Evolutionary conservation across 2,113 vertebrate species (phyloP), one percentile per base, ranked within the genome.

Genomic region (Thamnaconus septentrionalis): DNA sequence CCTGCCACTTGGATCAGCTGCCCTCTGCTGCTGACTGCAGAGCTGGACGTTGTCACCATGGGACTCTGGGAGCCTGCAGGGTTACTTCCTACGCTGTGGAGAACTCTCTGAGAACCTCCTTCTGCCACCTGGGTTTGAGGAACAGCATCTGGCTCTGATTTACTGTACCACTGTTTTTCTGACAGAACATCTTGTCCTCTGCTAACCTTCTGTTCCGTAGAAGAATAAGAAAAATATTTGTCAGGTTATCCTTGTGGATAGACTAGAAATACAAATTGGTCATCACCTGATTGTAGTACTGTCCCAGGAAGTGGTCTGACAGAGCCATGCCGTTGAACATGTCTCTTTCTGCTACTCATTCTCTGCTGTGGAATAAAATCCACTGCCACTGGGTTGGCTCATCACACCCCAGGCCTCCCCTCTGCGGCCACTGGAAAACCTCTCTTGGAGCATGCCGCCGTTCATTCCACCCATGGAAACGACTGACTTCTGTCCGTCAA

Each of bases 171-270:
- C n/a, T n/a, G 41, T 3, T 90, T 78, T 7, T 46, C 42, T 12
- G 68, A 55, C 70, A 4, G 66, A 45, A 4, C 48, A 42, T n/a
- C n/a, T n/a, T 91, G 84, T 5, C 87, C 79, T 71, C 87, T 93
- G 0, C 76, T 80, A 0, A 91, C 91, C 92, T 96, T 98, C 96
- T 97, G 88, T n/a, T n/a, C n/a, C 12, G n/a, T n/a, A n/a, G n/a
- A n/a, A n/a, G n/a, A n/a, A n/a, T n/a, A n/a, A n/a, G n/a, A n/a
- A n/a, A n/a, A n/a, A n/a, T n/a, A n/a, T n/a, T n/a, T n/a, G n/a
- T n/a, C n/a, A n/a, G n/a, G n/a, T n/a, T n/a, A n/a, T n/a, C n/a
- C n/a, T n/a, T 78, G 73, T 9, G 46, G 73, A n/a, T 61, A 49
- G 18, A 6, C 69, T n/a, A 77, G 47, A 48, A 7, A 3, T 7